A percentile compares a stretch with the other conserved stretches of the same genome.
These are phyloP conservation scores for Charanyca ferruginea DNA, from an alignment of 2,888 invertebrate genomes.

Conservation along the genomic window DNA sequence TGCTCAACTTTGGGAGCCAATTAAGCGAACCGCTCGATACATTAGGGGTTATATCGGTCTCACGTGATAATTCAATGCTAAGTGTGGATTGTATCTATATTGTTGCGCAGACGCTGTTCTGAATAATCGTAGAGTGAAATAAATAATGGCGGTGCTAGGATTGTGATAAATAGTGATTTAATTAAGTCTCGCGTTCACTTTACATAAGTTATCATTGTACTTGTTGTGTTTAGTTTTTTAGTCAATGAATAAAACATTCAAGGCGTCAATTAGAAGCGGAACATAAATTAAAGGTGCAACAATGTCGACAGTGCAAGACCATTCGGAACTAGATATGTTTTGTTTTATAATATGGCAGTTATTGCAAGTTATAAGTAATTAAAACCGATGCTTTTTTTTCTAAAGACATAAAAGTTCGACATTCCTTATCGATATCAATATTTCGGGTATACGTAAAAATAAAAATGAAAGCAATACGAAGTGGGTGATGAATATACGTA, in stretches of 20 bases:
- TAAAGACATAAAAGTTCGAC: background rate
- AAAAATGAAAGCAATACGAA: background rate
- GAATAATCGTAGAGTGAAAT: slow-evolving; percentile 31
- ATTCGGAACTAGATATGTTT: background rate
- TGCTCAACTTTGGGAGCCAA: slow-evolving; percentile 56
- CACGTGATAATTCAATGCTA: slow-evolving; percentile 51
- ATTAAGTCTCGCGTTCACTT: slow-evolving; percentile 39
- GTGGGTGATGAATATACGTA: slow-evolving; percentile 8
- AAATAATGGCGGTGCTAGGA: slow-evolving; percentile 35
- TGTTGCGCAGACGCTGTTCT: slow-evolving; percentile 28
- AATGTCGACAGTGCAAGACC: background rate
- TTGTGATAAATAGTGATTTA: slow-evolving; percentile 46
- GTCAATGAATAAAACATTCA: slow-evolving; percentile 41
- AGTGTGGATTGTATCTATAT: slow-evolving; percentile 50
- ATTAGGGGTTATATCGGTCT: slow-evolving; percentile 58
- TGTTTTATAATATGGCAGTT: background rate
- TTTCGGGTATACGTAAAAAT: background rate
- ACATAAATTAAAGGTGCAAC: slow-evolving; percentile 4
- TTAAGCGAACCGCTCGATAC: slow-evolving; percentile 55
- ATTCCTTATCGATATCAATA: background rate
- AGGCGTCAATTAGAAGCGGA: slow-evolving; percentile 31
- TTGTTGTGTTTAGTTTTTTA: slow-evolving; percentile 25
- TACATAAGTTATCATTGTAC: slow-evolving; percentile 44
- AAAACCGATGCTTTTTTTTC: background rate
- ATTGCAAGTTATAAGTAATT: background rate